These are phyloP conservation scores for Etheostoma nigrum DNA, from an alignment of 2,797 vertebrate species.

Conservation along the genomic window DNA sequence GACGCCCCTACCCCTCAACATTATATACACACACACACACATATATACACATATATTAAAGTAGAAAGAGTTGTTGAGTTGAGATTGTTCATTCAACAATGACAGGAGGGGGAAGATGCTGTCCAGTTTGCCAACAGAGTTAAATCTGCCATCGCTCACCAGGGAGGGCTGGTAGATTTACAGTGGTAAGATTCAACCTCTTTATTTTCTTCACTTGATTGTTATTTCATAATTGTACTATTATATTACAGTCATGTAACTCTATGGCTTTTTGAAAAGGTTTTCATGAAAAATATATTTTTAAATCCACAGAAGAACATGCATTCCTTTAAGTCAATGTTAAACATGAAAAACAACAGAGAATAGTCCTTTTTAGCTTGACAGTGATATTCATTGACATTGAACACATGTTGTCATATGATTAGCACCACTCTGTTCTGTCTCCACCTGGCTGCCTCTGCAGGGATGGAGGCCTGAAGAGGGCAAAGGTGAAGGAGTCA, in stretches of 20 bases:
- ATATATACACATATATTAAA: too few relatives aligned
- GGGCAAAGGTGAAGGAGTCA: constrained; percentile 93
- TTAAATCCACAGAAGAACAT: not conserved
- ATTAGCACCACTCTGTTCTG: not conserved
- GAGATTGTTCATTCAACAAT: constrained; percentile 22
- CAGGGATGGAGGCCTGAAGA: constrained; percentile 97
- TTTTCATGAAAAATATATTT: not conserved
- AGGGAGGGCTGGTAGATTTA: constrained; percentile 94
- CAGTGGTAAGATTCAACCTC: constrained; percentile 86
- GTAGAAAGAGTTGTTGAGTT: not conserved
- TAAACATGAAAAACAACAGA: not conserved
- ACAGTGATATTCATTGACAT: not conserved
- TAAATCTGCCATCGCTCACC: constrained; percentile 92
- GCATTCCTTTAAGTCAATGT: not conserved
- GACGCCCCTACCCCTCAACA: not conserved
- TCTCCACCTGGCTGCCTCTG: constrained; percentile 4
- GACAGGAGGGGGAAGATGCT: constrained; percentile 93
- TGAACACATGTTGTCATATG: not conserved
- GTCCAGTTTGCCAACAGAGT: constrained; percentile 98
- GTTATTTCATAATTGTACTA: not conserved
- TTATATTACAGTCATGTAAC: not conserved
- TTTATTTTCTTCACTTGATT: not conserved
- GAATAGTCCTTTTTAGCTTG: not conserved
- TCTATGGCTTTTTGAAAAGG: not conserved
- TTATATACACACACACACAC: too few relatives aligned